Conservation (phyloP, 2,113 vertebrate species). For the Rhinopithecus roxellana region DNA sequence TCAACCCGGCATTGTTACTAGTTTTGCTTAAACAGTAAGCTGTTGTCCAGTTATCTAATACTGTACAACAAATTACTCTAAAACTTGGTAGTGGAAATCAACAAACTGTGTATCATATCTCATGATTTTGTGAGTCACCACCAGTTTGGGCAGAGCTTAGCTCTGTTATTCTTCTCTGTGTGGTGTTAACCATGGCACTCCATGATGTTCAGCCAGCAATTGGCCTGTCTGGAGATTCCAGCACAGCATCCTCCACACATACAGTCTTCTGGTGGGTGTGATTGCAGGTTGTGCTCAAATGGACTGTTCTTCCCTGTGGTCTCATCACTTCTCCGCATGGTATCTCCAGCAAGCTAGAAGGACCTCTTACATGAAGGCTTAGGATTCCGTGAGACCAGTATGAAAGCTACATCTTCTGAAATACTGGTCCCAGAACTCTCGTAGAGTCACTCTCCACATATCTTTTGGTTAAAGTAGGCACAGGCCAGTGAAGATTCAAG, state of each 20-base stretch:
- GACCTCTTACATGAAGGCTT: not conserved
- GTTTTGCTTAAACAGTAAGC: constrained; percentile 3
- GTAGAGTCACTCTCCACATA: not conserved
- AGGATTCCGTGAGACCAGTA: not conserved
- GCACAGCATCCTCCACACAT: not conserved
- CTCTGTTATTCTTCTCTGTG: not conserved
- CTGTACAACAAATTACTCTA: not conserved
- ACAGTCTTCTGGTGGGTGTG: too few species aligned
- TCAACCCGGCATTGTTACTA: not conserved
- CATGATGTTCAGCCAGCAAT: not conserved
- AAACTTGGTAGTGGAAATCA: not conserved
- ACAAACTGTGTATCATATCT: not conserved
- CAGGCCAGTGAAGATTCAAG: not conserved
- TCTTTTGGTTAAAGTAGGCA: not conserved
- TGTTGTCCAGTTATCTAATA: not conserved
- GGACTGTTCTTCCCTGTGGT: not conserved
- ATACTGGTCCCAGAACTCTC: not conserved
- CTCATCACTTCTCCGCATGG: not conserved
- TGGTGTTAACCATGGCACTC: not conserved
- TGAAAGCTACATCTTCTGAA: not conserved
- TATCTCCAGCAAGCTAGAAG: not conserved
- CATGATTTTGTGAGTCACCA: not conserved
- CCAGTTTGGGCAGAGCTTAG: not conserved
- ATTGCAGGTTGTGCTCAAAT: not conserved
- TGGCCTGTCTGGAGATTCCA: not conserved